Evolutionary conservation across 2,888 invertebrate species (phyloP), one percentile per base, ranked within the genome.

Genomic region (Drosophila anomalipes): DNA sequence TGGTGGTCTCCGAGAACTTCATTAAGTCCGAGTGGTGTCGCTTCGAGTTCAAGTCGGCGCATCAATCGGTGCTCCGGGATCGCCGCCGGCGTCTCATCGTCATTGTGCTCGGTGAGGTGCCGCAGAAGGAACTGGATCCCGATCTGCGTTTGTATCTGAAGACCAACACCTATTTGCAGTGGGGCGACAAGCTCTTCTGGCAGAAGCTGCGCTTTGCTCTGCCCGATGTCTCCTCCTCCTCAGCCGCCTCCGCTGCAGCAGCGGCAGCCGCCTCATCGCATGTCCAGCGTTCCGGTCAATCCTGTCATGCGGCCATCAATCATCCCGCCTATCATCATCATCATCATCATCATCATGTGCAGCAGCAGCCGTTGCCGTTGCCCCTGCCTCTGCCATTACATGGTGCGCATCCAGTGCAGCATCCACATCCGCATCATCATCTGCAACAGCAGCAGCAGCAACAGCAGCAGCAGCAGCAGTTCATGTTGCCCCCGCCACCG

Each of bases 141-240:
- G 98, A 98, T 94, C 95, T 99, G 85, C 95, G 97, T 86, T 95
- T 97, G 91, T 98, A 98, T 94, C 95, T 99, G 91, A 97, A 98
- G 93, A 97, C 97, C 78, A 97, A 98, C 94, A 97, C 97, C 80
- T 97, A 97, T 93, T 95, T 99, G 91, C 97, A 97, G 93, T 98
- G 97, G 97, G 97, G 97, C 82, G 98, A 99, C 94, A 96, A 97
- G 92, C 95, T 97, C 91, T 99, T 99, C 94, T 99, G 99, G 99
- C 97, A 98, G 93, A 98, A 98, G 94, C 94, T 99, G 77, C 96
- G 97, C 92, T 98, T 97, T 92, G 97, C 98, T 62, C 96, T 98
- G 95, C 98, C 98, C 72, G 98, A 98, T 91, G 95, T 93, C 30
- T 79, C 89, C 3, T 35, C 84, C 1, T 89, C 32, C 10, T 58